Evolutionary conservation across 2,888 invertebrate genomes (phyloP), one percentile per base, ranked within the genome.

Genomic region (Apocheima hispidaria): DNA sequence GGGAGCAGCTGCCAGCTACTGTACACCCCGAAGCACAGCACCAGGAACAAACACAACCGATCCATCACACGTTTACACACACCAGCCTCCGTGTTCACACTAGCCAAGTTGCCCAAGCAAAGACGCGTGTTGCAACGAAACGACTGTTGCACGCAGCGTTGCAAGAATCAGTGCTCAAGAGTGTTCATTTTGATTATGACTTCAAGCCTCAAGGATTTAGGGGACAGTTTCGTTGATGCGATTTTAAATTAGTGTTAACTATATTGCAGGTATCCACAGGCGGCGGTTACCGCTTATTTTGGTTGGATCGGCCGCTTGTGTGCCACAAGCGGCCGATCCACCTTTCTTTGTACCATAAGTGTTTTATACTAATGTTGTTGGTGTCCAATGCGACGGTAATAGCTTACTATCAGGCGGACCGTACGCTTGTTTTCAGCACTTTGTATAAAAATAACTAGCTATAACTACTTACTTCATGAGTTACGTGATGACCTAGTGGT

Each of bases 131-230:
- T 53, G 48, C 57, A 58, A 58, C 21, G 38, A 38, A 58, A 63
- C 35, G 62, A 58, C 64, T 49, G 63, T 60, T 48, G 54, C 54
- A 41, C 26, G 28, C 44, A 44, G 40, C 38, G 59, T 55, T 46
- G 59, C 55, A 51, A 35, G 53, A 54, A 36, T 48, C 51, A 63
- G 46, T 59, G 54, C 62, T 66, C 72, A 74, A 75, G 78, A 74
- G 40, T 83, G 81, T 79, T 74, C 78, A 76, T 83, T 87, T 87
- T 87, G 84, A 82, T 74, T 52, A 9, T 5, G 41, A 72, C 76
- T 74, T 84, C 90, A 90, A 88, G 90, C 76, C 74, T 84, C 90
- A 90, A 88, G 90, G 89, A 84, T 82, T 80, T 80, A 83, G 75
- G 76, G 74, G 71, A 68, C 63, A 71, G 73, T 78, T 76, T 69